phyloP scores from a whole-genome alignment of 2,797 vertebrate species.

The Silurus aristotelis region DNA sequence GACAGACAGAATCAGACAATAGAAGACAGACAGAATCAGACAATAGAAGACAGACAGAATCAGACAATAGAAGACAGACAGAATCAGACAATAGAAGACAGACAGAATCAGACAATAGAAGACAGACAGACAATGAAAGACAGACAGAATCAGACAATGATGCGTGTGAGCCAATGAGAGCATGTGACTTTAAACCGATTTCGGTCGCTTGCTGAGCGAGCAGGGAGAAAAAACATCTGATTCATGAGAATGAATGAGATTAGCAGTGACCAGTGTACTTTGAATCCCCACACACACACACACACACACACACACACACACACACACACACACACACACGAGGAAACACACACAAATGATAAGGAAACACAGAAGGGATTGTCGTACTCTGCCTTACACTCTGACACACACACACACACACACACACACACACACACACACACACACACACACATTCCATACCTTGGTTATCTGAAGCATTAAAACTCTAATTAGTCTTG shows the following conservation, averaged over 20 bases:
- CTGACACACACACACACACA: slow-evolving; percentile 2
- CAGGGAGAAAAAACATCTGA: not conserved
- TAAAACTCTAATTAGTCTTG: not conserved
- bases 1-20: not conserved
- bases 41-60: not conserved
- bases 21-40: not conserved
- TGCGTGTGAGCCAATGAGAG: not conserved
- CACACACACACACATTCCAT: not conserved
- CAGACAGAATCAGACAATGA: not conserved
- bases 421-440: not conserved
- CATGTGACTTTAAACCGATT: not conserved
- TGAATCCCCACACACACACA: not conserved
- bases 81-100: not conserved
- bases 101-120: too few species aligned
- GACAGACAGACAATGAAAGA: not conserved
- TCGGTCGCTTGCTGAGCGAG: too few species aligned
- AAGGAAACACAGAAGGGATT: not conserved
- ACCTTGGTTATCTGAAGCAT: not conserved
- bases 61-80: not conserved
- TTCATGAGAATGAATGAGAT: not conserved
- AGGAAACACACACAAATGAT: not conserved
- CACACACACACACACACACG: not conserved
- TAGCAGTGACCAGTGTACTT: not conserved
- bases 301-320: not conserved
- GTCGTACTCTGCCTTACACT: not conserved